Conservation (phyloP, 1,140 invertebrate species). For the Drosophila ficusphila region DNA sequence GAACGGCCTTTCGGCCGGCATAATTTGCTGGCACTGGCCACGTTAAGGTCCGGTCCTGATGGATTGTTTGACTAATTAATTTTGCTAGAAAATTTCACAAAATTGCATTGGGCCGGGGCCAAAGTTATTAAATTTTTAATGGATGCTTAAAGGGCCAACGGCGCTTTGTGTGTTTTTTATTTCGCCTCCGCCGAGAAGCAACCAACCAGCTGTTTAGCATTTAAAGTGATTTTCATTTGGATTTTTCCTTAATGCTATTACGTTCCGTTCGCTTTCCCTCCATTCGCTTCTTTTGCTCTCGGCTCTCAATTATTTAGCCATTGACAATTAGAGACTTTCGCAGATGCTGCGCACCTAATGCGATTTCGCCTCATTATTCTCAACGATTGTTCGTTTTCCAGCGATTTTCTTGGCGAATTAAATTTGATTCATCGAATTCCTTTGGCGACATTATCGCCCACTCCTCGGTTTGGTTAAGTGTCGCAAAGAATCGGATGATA, state of each 20-base stretch:
- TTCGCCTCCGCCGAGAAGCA: slow-evolving; percentile 13
- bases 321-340: slow-evolving; percentile 69
- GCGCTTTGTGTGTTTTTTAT: slow-evolving; percentile 46
- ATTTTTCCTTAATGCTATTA: slow-evolving; percentile 63
- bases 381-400: slow-evolving; percentile 34
- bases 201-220: slow-evolving; percentile 54
- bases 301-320: slow-evolving; percentile 67
- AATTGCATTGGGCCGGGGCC: slow-evolving; percentile 48
- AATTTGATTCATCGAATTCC: slow-evolving; percentile 34
- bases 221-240: slow-evolving; percentile 67
- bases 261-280: slow-evolving; percentile 7
- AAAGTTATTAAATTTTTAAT: slow-evolving; percentile 61
- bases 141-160: slow-evolving; percentile 41
- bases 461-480: slow-evolving; percentile 13
- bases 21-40: slow-evolving; percentile 41
- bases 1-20: slow-evolving; percentile 24
- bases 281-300: slow-evolving; percentile 4
- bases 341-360: slow-evolving; percentile 41
- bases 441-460: slow-evolving; percentile 12
- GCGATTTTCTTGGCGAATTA: slow-evolving; percentile 35
- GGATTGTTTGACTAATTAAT: slow-evolving; percentile 73
- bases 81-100: slow-evolving; percentile 48
- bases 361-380: slow-evolving; percentile 47
- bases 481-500: background rate
- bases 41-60: slow-evolving; percentile 39